A percentile compares a stretch with the other conserved stretches of the same genome.
phyloP scores from a whole-genome alignment of 2,797 vertebrate genomes.

The Anguilla megastoma region DNA sequence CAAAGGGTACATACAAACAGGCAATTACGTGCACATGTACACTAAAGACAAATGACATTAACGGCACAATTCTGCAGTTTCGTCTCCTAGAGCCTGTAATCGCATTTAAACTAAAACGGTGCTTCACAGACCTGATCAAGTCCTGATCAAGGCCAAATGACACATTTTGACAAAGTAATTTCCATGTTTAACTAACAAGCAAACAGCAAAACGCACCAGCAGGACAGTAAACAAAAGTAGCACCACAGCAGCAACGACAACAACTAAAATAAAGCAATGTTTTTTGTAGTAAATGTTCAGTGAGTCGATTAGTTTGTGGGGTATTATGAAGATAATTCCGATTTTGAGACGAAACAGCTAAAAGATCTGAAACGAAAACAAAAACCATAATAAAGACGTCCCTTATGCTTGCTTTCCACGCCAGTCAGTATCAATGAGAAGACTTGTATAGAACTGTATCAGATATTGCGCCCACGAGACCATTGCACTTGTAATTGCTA shows the following conservation, averaged over 20 bases:
- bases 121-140: background rate
- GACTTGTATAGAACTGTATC: background rate
- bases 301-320: no score
- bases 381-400: background rate
- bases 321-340: no score
- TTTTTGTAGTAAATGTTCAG: no score
- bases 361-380: background rate
- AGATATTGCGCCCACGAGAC: background rate
- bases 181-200: background rate
- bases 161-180: background rate
- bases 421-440: background rate
- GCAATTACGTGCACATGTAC: slow-evolving; percentile 33
- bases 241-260: background rate
- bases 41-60: background rate
- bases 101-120: background rate
- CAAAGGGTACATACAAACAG: background rate
- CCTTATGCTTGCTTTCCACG: background rate
- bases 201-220: background rate
- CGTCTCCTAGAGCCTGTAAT: background rate
- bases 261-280: background rate
- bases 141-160: background rate
- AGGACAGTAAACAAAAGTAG: background rate
- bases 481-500: background rate
- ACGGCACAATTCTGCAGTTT: background rate
- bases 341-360: no score